Percentiles rank a stretch among this genome's conserved stretches.
Conservation (phyloP, 2,888 invertebrate species). For the Cinara cedri region DNA sequence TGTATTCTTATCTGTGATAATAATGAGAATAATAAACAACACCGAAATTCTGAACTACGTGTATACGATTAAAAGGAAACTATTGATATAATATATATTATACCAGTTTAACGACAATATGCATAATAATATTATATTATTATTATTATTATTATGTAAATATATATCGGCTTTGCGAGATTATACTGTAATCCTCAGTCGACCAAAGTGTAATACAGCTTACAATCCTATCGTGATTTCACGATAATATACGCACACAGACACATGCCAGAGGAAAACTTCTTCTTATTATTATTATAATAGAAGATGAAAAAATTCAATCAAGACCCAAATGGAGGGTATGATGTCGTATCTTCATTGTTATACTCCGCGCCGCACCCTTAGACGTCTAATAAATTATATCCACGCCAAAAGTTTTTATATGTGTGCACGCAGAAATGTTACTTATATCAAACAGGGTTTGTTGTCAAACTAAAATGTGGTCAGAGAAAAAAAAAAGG, state of each 20-base stretch:
- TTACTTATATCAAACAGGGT: constrained; percentile 53
- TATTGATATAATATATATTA: no score
- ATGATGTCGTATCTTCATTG: constrained; percentile 42
- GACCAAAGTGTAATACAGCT: background rate
- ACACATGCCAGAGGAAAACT: constrained; percentile 3
- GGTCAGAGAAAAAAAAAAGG: constrained; percentile 8
- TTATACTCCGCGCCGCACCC: constrained; percentile 5
- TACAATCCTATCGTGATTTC: constrained; percentile 12
- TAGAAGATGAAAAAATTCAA: constrained; percentile 43
- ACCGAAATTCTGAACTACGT: no score
- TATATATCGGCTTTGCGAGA: background rate
- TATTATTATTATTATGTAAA: background rate
- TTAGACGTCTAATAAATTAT: constrained; percentile 41
- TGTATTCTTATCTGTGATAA: no score
- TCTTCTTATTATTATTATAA: constrained; percentile 15
- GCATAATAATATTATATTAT: no score
- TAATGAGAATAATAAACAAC: no score
- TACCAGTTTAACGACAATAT: no score
- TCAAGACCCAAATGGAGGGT: constrained; percentile 31
- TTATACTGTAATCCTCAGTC: background rate
- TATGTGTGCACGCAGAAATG: constrained; percentile 34
- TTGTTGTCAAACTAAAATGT: constrained; percentile 45
- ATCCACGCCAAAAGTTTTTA: constrained; percentile 47
- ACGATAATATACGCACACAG: background rate
- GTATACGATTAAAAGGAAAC: no score